Base-by-base conservation (phyloP, 2,797 vertebrate genomes). In the Hydrocynus forskahlii region DNA sequence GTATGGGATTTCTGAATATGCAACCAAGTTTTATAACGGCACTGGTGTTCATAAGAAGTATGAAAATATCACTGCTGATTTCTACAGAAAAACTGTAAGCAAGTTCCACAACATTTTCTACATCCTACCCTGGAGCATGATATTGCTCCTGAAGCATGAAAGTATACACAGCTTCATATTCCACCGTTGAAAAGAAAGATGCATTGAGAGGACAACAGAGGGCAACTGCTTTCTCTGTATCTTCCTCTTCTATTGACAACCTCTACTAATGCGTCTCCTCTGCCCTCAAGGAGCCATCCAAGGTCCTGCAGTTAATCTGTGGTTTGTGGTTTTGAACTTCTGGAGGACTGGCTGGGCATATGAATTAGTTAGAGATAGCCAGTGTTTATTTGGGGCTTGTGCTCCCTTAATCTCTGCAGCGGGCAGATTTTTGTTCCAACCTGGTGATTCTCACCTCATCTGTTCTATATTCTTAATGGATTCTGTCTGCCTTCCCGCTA, bases 271-370 rank as follows among this genome's bases (percentile, higher is more conserved):
- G 64, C 23, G 13, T 68, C 54, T 75, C 40, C 57, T 45, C 35
- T 81, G 35, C 75, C 67, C 21, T 81, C 14, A 5, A 64, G 25
- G 59, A 73, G 60, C 62, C 35, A 55, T 66, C 48, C 68, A 72
- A 52, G 75, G 52, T 77, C 67, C 59, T 82, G 59, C 68, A 50
- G 62, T 60, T 67, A 73, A 73, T 66, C 62, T 67, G 62, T 59
- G 62, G 40, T 68, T 74, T 82, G 75, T 59, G 62, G 25, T 55
- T 78, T 40, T 82, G 75, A 78, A 78, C 62, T 67, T 78, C 69
- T 72, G 12, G 69, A 64, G 17, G 48, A 62, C 54, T 70, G 62
- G 70, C 55, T 19, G 29, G 66, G 76, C 62, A 83, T 83, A 83
- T 54, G 55, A 83, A 78, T 75, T 75, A 78, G 76, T 50, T 12